A percentile compares a stretch with the other conserved stretches of the same genome.
Conservation (phyloP, 2,888 invertebrate genomes). For the Tanytarsus gracilentus region DNA sequence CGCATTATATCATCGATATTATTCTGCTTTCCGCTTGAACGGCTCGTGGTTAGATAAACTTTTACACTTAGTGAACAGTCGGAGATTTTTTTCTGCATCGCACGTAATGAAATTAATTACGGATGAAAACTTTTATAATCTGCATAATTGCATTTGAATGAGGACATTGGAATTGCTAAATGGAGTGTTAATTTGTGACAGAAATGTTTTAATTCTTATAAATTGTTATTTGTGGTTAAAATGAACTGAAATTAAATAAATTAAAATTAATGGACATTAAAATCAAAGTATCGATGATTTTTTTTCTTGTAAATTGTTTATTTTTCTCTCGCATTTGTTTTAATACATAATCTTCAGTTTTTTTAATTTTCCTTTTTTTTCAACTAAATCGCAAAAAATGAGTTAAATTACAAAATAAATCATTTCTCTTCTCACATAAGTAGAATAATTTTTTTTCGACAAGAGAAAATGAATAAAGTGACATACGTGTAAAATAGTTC, state of each 20-base stretch:
- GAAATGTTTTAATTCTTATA: neutral
- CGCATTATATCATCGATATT: no score
- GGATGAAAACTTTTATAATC: neutral
- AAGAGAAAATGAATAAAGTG: no score
- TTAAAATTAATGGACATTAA: neutral
- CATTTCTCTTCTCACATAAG: neutral
- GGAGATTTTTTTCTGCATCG: neutral
- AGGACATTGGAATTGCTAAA: neutral
- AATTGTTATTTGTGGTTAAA: neutral
- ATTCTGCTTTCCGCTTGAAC: no score
- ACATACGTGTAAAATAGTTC: neutral
- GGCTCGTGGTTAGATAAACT: no score
- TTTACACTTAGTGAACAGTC: neutral
- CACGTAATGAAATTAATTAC: conserved; percentile 8
- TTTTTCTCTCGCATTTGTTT: neutral
- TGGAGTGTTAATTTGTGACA: conserved; percentile 16
- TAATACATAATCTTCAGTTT: conserved; percentile 3
- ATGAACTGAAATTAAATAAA: neutral
- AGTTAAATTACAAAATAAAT: conserved; percentile 11
- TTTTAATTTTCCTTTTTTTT: neutral
- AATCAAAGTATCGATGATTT: neutral
- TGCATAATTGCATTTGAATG: neutral
- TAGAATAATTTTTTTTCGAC: no score
- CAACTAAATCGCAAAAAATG: conserved; percentile 9
- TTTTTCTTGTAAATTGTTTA: conserved; percentile 4